Percentiles rank a stretch among this genome's conserved stretches.
phyloP scores from a whole-genome alignment of 64 coral and sea anemone species.

The Pocillopora damicornis region DNA sequence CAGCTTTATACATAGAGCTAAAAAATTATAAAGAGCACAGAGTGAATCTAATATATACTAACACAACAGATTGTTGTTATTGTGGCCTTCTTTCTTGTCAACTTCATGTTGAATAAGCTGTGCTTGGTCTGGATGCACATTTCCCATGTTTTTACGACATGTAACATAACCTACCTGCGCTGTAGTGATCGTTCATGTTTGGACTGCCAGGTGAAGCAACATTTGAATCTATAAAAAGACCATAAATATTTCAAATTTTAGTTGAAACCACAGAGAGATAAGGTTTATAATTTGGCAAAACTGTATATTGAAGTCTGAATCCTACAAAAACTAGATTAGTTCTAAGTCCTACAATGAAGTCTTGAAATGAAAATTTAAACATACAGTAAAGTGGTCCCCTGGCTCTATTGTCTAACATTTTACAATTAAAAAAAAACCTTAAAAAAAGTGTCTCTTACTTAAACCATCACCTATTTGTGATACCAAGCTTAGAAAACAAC shows the following conservation, averaged over 20 bases:
- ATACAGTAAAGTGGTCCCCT: no score
- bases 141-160: background rate
- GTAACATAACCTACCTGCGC: slow-evolving; percentile 17
- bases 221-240: slow-evolving; percentile 34
- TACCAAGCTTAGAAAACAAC: background rate
- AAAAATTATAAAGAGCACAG: no score
- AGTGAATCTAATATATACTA: background rate
- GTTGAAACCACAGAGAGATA: background rate
- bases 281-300: background rate
- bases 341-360: background rate
- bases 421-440: background rate
- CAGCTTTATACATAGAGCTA: no score
- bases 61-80: background rate
- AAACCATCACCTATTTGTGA: background rate
- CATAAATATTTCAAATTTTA: background rate
- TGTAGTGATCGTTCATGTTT: slow-evolving; percentile 35
- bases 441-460: background rate
- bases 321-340: background rate
- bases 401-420: background rate
- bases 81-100: background rate
- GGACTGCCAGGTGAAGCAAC: slow-evolving; percentile 43
- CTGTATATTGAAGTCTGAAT: background rate
- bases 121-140: background rate
- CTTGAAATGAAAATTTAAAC: background rate
- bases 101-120: background rate